Percentiles rank a stretch among this genome's conserved stretches.
phyloP scores from a whole-genome alignment of 2,797 vertebrate genomes.

The Pseudochaenichthys georgianus region DNA sequence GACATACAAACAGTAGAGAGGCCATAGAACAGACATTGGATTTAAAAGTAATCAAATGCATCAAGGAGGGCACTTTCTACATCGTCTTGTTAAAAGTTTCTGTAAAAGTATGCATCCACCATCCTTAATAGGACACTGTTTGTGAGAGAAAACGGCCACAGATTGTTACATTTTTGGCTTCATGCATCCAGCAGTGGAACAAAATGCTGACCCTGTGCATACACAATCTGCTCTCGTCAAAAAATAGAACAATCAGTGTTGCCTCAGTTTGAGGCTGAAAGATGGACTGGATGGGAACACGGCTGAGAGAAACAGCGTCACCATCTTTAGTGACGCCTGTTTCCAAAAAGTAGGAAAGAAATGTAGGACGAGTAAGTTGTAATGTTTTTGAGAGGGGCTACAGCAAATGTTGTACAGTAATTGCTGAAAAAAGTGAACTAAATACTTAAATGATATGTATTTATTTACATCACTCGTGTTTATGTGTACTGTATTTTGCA shows the following conservation, averaged over 20 bases:
- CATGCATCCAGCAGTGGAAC: constrained; percentile 39
- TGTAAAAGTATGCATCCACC: constrained; percentile 3
- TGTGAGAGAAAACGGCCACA: not conserved
- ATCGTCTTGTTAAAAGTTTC: constrained; percentile 8
- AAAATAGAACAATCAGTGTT: constrained; percentile 41
- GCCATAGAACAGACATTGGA: not conserved
- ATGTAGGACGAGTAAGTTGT: constrained; percentile 16
- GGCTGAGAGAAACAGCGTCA: constrained; percentile 26
- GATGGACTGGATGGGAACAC: constrained; percentile 38
- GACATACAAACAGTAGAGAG: constrained; percentile 13
- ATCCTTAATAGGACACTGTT: constrained; percentile 6
- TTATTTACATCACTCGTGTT: not conserved
- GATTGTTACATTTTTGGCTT: constrained; percentile 44
- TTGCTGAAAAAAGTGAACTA: not conserved
- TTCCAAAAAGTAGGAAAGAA: constrained; percentile 17
- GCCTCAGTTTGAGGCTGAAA: constrained; percentile 10
- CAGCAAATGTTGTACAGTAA: not conserved
- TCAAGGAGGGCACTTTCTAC: not conserved
- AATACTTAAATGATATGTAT: not conserved
- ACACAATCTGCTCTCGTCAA: constrained; percentile 58
- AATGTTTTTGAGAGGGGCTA: constrained; percentile 29
- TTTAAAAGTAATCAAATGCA: constrained; percentile 2
- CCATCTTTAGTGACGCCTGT: constrained; percentile 19
- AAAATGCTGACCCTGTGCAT: constrained; percentile 66
- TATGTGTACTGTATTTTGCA: not conserved